Evolutionary conservation across 1,140 invertebrate genomes (phyloP).

Genomic region (Lasioglossum albipes): DNA sequence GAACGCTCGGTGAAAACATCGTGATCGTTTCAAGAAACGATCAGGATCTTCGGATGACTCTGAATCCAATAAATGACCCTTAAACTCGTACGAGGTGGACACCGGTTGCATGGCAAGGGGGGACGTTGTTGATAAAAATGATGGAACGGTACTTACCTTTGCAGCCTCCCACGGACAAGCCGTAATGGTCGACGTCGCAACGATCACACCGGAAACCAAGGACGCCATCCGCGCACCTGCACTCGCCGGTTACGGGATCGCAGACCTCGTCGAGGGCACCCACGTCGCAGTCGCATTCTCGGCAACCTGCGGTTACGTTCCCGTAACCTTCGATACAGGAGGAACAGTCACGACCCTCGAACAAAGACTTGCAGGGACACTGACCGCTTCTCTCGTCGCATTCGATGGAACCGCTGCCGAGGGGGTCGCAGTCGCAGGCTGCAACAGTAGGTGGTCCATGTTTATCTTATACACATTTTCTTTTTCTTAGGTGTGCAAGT

Average conservation of each 20-base stretch:
- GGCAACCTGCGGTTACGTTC: conserved; percentile 86
- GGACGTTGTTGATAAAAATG: neutral
- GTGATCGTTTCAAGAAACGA: neutral
- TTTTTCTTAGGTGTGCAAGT: too few relatives aligned
- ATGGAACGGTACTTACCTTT: conserved; percentile 82
- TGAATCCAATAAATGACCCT: neutral
- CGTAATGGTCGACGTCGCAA: conserved; percentile 89
- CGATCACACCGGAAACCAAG: conserved; percentile 89
- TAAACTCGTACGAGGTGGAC: neutral
- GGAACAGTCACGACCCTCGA: conserved; percentile 75
- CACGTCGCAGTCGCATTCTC: conserved; percentile 85
- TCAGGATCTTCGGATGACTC: neutral
- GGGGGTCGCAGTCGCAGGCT: conserved; percentile 89
- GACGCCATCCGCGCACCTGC: conserved; percentile 85
- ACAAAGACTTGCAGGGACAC: conserved; percentile 84
- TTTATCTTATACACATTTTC: neutral
- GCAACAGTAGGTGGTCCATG: conserved; percentile 45
- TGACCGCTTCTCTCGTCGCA: conserved; percentile 90
- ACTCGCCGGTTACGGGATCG: conserved; percentile 85
- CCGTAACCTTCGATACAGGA: conserved; percentile 81
- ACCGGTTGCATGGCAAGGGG: neutral
- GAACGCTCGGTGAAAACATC: neutral
- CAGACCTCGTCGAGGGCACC: conserved; percentile 91
- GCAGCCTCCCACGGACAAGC: conserved; percentile 87
- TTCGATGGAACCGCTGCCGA: conserved; percentile 84